phyloP scores from a whole-genome alignment of 2,888 invertebrate species.

The Alentia gelatinosa region DNA sequence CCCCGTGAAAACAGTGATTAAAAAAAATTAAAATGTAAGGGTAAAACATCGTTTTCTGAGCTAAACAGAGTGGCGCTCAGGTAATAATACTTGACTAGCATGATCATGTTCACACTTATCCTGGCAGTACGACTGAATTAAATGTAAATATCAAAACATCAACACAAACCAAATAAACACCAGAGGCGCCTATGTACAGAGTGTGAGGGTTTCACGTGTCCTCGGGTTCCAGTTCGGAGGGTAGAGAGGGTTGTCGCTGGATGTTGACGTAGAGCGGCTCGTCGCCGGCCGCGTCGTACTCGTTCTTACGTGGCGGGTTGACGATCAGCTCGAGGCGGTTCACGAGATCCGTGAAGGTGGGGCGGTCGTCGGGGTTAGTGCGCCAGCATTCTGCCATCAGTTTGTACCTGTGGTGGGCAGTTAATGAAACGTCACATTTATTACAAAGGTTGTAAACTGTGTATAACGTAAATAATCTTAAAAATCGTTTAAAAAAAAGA shows the following conservation, averaged over 20 bases:
- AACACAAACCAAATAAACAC: neutral
- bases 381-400: constrained; percentile 67
- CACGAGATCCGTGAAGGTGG: constrained; percentile 67
- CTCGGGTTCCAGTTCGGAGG: neutral
- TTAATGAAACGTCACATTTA: too few species aligned
- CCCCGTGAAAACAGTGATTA: too few species aligned
- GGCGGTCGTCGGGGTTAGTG: constrained; percentile 61
- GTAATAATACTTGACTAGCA: neutral
- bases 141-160: neutral
- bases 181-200: too few species aligned
- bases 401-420: constrained; percentile 64
- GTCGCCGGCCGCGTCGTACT: neutral
- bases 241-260: constrained; percentile 10
- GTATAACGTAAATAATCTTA: too few species aligned
- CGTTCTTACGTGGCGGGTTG: constrained; percentile 58
- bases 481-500: too few species aligned
- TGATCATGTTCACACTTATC: neutral
- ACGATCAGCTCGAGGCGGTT: constrained; percentile 65
- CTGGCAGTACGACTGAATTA: neutral
- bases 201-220: neutral
- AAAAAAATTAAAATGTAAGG: too few species aligned
- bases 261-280: constrained; percentile 55
- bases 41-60: neutral
- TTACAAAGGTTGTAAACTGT: too few species aligned
- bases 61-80: neutral